A percentile compares a stretch with the other conserved stretches of the same genome.
phyloP scores from a whole-genome alignment of 2,113 vertebrate genomes.

The Catharus bicknelli region DNA sequence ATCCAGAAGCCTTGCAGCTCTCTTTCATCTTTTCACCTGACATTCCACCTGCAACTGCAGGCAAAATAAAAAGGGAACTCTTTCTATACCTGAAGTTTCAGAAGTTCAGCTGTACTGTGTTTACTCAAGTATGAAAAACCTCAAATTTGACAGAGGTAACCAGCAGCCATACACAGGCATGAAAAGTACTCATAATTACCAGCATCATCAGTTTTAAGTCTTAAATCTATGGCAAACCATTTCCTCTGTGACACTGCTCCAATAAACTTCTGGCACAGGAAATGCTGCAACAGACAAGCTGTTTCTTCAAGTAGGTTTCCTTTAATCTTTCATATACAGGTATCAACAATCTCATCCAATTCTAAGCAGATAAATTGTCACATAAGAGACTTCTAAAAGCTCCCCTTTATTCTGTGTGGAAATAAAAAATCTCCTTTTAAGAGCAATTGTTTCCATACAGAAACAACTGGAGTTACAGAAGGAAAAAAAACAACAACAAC shows the following conservation, averaged over 20 bases:
- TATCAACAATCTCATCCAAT: neutral
- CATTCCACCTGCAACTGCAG: neutral
- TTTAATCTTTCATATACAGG: neutral
- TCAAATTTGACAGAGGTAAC: neutral
- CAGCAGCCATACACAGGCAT: fast-evolving
- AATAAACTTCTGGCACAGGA: neutral
- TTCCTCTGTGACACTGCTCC: neutral
- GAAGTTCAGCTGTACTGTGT: fast-evolving
- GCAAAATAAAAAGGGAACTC: neutral
- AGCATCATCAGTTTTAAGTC: neutral
- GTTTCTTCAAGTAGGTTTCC: neutral
- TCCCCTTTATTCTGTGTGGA: neutral
- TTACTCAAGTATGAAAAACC: neutral
- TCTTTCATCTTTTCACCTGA: neutral
- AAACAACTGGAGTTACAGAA: neutral
- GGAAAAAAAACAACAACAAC: neutral
- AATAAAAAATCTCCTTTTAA: neutral
- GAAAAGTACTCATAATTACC: neutral
- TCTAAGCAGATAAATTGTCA: neutral
- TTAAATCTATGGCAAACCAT: neutral
- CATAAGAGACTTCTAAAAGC: neutral
- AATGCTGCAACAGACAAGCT: neutral
- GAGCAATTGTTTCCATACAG: neutral
- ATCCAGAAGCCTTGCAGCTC: fast-evolving
- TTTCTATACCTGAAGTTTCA: neutral